These are phyloP conservation scores for Tadarida brasiliensis DNA, from an alignment of 2,797 vertebrate species.

Conservation along the genomic window DNA sequence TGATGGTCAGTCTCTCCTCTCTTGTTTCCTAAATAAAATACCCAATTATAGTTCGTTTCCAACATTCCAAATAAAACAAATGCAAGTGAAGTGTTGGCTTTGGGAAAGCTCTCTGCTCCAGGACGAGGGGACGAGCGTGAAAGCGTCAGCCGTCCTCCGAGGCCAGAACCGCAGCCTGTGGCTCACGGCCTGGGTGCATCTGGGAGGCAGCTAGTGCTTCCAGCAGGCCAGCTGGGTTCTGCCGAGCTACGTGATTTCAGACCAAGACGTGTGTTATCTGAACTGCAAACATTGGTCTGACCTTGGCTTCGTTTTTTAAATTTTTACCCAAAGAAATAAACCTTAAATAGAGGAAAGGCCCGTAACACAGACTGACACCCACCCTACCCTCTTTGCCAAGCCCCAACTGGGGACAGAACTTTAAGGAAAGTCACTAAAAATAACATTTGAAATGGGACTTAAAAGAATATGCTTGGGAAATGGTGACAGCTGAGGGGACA, in stretches of 20 bases:
- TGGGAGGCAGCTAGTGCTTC: neutral
- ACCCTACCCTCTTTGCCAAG: accelerated
- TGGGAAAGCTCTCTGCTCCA: neutral
- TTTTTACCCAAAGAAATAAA: neutral
- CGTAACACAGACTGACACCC: neutral
- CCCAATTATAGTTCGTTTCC: neutral
- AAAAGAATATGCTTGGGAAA: neutral
- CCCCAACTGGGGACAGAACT: neutral
- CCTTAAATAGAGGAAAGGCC: neutral
- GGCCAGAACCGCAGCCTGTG: accelerated
- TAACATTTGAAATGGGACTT: neutral
- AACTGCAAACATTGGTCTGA: neutral
- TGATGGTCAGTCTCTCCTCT: neutral
- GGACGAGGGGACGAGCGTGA: neutral
- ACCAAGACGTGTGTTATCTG: accelerated
- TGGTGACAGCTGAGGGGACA: neutral
- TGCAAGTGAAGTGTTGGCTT: accelerated
- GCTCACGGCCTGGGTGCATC: accelerated
- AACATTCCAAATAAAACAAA: neutral
- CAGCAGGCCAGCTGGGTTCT: accelerated
- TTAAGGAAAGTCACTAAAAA: neutral
- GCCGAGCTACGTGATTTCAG: neutral
- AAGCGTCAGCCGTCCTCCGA: accelerated
- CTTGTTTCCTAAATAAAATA: neutral
- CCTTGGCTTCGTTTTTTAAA: neutral